Conservation (phyloP, 2,888 invertebrate species). For the Diadegma fenestrale region DNA sequence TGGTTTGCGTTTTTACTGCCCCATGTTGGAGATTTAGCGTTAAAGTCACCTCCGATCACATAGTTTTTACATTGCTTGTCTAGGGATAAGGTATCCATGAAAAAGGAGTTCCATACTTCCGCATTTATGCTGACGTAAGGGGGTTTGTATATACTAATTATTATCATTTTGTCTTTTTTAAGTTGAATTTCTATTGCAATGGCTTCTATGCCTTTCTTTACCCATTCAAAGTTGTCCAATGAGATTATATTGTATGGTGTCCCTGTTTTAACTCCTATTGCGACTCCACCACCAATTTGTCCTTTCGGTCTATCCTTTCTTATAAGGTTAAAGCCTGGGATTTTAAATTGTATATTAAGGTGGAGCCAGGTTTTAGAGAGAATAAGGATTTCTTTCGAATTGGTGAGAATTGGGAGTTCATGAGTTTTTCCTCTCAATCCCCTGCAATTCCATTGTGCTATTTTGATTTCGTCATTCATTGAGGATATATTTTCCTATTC, state of each 20-base stretch:
- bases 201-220: neutral
- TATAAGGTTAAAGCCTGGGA: neutral
- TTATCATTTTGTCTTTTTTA: neutral
- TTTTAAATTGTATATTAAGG: neutral
- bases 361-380: neutral
- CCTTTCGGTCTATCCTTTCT: neutral
- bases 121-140: neutral
- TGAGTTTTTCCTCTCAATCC: neutral
- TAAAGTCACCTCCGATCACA: neutral
- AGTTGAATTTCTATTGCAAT: neutral
- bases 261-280: neutral
- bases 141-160: neutral
- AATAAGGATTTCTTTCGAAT: neutral
- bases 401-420: neutral
- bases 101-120: neutral
- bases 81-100: neutral
- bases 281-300: neutral
- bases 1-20: neutral
- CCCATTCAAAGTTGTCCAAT: neutral
- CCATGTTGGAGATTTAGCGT: neutral
- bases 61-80: neutral
- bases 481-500: too few relatives aligned
- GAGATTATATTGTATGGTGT: neutral
- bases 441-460: neutral
- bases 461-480: neutral